Conservation (phyloP, 2,888 invertebrate genomes). For the Meiosimyza platycephala region DNA sequence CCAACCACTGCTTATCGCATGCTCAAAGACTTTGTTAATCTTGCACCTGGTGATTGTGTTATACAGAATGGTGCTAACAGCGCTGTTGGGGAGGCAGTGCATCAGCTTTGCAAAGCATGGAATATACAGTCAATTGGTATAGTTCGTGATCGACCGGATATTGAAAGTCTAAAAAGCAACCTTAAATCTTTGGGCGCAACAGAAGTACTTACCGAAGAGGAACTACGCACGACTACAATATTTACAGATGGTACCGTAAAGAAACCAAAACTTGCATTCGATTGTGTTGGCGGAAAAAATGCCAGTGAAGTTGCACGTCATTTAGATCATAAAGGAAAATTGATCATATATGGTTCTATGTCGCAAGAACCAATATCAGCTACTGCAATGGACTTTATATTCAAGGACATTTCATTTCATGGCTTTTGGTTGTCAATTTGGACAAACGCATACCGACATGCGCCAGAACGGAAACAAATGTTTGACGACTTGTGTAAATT, state of each 20-base stretch:
- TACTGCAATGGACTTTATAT: constrained; percentile 83
- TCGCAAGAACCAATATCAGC: constrained; percentile 86
- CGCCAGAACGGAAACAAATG: constrained; percentile 77
- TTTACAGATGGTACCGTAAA: constrained; percentile 71
- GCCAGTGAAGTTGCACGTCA: constrained; percentile 83
- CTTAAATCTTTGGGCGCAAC: constrained; percentile 83
- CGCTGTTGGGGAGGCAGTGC: constrained; percentile 91
- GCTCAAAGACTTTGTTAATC: constrained; percentile 85
- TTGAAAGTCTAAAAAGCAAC: constrained; percentile 74
- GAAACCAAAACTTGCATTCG: constrained; percentile 85
- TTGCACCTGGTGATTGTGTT: constrained; percentile 83
- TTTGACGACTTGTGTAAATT: constrained; percentile 77
- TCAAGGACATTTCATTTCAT: constrained; percentile 81
- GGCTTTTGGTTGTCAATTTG: constrained; percentile 94
- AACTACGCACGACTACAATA: constrained; percentile 73
- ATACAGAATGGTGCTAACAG: constrained; percentile 98
- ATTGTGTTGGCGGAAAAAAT: constrained; percentile 93
- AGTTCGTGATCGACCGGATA: constrained; percentile 82
- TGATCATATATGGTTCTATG: constrained; percentile 97
- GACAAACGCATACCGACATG: constrained; percentile 72
- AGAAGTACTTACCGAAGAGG: constrained; percentile 86
- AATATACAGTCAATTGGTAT: constrained; percentile 85
- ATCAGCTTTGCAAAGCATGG: constrained; percentile 86
- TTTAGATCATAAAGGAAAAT: constrained; percentile 76
- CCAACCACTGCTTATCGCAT: constrained; percentile 97